A percentile compares a stretch with the other conserved stretches of the same genome.
These are phyloP conservation scores for Athalia rosae DNA, from an alignment of 2,888 invertebrate genomes.

Conservation along the genomic window DNA sequence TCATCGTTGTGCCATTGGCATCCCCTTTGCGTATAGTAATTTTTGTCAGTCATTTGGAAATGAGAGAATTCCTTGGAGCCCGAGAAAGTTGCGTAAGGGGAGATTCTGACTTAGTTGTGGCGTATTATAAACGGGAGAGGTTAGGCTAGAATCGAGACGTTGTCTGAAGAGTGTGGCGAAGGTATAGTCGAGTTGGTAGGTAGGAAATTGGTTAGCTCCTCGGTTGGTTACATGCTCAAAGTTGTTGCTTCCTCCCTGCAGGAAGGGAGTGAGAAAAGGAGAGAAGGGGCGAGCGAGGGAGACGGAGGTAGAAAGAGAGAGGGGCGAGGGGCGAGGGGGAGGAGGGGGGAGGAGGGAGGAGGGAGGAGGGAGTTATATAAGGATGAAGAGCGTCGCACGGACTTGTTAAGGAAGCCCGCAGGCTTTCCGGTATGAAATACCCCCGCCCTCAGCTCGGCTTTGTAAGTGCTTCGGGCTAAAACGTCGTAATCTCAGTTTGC, in stretches of 20 bases:
- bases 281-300: conserved; percentile 41
- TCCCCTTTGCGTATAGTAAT: too few species aligned
- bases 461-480: conserved; percentile 10
- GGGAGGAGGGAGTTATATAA: conserved; percentile 16
- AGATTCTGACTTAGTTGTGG: too few species aligned
- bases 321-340: conserved; percentile 1
- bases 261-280: conserved; percentile 6
- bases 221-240: conserved; percentile 63
- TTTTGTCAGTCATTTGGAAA: too few species aligned
- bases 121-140: not conserved
- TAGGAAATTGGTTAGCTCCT: conserved; percentile 54
- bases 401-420: conserved; percentile 33
- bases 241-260: conserved; percentile 56
- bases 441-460: not conserved
- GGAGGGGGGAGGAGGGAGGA: conserved; percentile 46
- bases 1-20: too few species aligned
- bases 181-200: not conserved
- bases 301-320: conserved; percentile 38
- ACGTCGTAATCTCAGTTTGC: conserved; percentile 34
- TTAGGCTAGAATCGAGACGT: conserved; percentile 26
- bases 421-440: conserved; percentile 26
- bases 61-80: too few species aligned
- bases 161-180: conserved; percentile 23
- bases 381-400: conserved; percentile 24
- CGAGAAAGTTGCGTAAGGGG: not conserved